These are phyloP conservation scores for Semnornis frantzii DNA, from an alignment of 2,113 vertebrate genomes.

Conservation along the genomic window DNA sequence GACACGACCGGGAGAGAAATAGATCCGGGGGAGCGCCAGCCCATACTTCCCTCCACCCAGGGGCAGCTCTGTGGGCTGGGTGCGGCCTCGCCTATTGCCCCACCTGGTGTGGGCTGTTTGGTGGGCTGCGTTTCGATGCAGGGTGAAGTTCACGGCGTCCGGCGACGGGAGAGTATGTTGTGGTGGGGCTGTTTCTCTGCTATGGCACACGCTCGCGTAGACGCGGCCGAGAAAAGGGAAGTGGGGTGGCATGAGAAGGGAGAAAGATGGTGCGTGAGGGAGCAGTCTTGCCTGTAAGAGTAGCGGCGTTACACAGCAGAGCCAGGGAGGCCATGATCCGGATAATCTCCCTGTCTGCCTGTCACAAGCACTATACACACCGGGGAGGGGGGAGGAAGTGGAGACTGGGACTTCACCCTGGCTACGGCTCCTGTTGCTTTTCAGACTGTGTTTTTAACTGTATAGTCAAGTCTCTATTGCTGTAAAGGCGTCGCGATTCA, in stretches of 20 bases:
- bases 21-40: background rate
- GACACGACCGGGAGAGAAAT: background rate
- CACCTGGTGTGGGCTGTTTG: background rate
- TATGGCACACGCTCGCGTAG: background rate
- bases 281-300: background rate
- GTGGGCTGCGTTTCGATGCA: background rate
- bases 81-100: background rate
- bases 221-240: background rate
- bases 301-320: background rate
- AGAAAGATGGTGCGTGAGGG: background rate
- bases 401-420: background rate
- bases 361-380: slow-evolving; percentile 54
- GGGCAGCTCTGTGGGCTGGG: background rate
- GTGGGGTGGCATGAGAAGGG: background rate
- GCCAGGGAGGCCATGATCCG: slow-evolving; percentile 69
- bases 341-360: slow-evolving; percentile 64
- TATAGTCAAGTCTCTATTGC: background rate
- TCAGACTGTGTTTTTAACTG: background rate
- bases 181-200: background rate
- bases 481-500: slow-evolving; percentile 67
- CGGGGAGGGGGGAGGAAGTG: background rate
- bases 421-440: slow-evolving; percentile 48
- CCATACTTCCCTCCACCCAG: background rate
- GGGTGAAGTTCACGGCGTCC: slow-evolving; percentile 18
- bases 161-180: background rate